Evolutionary conservation across 2,113 vertebrate species (phyloP).

Genomic region (Melanotaenia duboulayi): DNA sequence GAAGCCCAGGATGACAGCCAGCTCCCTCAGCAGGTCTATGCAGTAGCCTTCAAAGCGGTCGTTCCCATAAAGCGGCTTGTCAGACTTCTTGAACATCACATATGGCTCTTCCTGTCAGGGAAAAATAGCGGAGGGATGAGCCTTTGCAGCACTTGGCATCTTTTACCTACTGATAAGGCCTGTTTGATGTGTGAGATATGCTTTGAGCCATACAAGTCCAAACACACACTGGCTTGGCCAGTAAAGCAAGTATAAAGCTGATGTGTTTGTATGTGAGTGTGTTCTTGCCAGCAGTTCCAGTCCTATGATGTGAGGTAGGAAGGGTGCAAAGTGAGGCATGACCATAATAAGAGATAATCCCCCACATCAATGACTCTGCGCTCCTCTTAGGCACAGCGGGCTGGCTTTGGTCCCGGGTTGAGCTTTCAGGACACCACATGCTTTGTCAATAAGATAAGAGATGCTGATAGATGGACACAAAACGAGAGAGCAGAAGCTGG

Average conservation of each 20-base stretch:
- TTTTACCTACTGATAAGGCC: conserved; percentile 46
- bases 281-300: conserved; percentile 9
- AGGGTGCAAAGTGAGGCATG: conserved; percentile 56
- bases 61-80: conserved; percentile 96
- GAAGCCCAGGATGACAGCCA: conserved; percentile 95
- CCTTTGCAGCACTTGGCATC: conserved; percentile 20
- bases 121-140: conserved; percentile 33
- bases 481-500: conserved; percentile 31
- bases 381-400: conserved; percentile 44
- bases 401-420: conserved; percentile 44
- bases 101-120: conserved; percentile 94
- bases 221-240: conserved; percentile 12
- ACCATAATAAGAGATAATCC: conserved; percentile 74
- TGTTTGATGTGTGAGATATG: conserved; percentile 55
- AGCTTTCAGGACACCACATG: conserved; percentile 52
- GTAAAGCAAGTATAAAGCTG: conserved; percentile 9
- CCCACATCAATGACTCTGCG: conserved; percentile 62
- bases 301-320: conserved; percentile 34
- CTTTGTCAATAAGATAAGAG: conserved; percentile 73
- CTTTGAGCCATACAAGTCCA: neutral
- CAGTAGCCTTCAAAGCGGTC: conserved; percentile 98
- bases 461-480: conserved; percentile 62
- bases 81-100: conserved; percentile 98
- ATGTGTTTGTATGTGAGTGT: conserved; percentile 30
- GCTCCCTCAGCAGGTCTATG: conserved; percentile 94